phyloP scores from a whole-genome alignment of 30 jellyfish, hydroid and myxozoan species.

The Aurelia aurita region DNA sequence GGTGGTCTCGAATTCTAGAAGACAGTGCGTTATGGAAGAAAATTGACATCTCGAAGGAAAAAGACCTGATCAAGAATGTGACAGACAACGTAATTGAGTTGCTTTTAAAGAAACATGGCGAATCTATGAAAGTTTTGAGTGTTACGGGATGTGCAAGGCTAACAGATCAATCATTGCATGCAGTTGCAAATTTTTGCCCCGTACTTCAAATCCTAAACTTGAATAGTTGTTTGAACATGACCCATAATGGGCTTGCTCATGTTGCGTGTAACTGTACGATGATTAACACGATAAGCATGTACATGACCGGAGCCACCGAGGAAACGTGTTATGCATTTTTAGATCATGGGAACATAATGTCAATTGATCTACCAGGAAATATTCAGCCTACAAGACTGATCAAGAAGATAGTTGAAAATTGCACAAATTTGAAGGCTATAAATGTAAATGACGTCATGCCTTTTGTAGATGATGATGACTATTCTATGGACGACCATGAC shows the following conservation, averaged over 20 bases:
- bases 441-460: conserved; percentile 23
- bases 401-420: not conserved
- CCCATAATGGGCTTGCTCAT: not conserved
- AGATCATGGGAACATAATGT: not conserved
- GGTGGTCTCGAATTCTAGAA: not conserved
- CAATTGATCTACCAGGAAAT: not conserved
- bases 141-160: conserved; percentile 1
- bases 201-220: not conserved
- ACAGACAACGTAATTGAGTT: not conserved
- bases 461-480: conserved; percentile 13
- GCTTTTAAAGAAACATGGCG: conserved; percentile 2
- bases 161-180: conserved; percentile 3
- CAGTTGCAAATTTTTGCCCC: conserved; percentile 5
- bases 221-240: conserved; percentile 10
- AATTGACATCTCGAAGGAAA: conserved; percentile 11
- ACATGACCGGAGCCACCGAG: conserved; percentile 6
- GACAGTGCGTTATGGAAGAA: conserved; percentile 5
- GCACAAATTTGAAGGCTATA: not conserved
- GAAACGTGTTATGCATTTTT: conserved; percentile 16
- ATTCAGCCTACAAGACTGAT: not conserved
- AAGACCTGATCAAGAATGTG: not conserved
- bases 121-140: not conserved
- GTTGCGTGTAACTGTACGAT: conserved; percentile 2
- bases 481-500: not conserved
- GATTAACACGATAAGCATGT: conserved; percentile 10